A percentile compares a stretch with the other conserved stretches of the same genome.
Evolutionary conservation across 1,140 invertebrate species (phyloP).

Genomic region (Rhagoletis pomonella): DNA sequence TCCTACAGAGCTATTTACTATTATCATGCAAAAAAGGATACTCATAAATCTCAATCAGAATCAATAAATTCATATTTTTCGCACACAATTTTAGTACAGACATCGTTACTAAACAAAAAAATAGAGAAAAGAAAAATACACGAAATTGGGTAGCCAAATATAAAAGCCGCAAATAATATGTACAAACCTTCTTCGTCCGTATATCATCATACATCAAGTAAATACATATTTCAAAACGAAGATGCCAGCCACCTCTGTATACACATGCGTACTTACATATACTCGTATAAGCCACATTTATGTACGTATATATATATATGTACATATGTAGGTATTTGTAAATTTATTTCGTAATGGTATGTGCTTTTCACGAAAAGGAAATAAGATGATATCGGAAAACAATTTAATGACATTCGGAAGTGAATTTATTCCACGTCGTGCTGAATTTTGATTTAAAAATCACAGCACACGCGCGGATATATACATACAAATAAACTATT

Average conservation of each 20-base stretch:
- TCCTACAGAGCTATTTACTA: neutral
- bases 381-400: constrained; percentile 67
- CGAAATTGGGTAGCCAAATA: neutral
- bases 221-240: neutral
- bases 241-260: neutral
- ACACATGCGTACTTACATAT: neutral
- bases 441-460: constrained; percentile 74
- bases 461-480: constrained; percentile 62
- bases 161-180: constrained; percentile 5
- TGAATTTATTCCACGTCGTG: constrained; percentile 73
- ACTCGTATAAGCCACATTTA: neutral
- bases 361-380: neutral
- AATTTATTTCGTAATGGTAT: no score
- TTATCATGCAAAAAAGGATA: neutral
- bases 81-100: neutral
- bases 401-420: constrained; percentile 74
- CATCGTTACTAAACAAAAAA: neutral
- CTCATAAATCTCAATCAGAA: constrained; percentile 46
- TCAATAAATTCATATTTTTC: constrained; percentile 33
- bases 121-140: neutral
- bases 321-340: no score
- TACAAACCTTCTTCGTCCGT: neutral
- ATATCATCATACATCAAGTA: no score
- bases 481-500: neutral
- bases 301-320: no score